Evolutionary conservation across 2,888 invertebrate species (phyloP), one percentile per base, ranked within the genome.

Genomic region (Diarsia brunnea): DNA sequence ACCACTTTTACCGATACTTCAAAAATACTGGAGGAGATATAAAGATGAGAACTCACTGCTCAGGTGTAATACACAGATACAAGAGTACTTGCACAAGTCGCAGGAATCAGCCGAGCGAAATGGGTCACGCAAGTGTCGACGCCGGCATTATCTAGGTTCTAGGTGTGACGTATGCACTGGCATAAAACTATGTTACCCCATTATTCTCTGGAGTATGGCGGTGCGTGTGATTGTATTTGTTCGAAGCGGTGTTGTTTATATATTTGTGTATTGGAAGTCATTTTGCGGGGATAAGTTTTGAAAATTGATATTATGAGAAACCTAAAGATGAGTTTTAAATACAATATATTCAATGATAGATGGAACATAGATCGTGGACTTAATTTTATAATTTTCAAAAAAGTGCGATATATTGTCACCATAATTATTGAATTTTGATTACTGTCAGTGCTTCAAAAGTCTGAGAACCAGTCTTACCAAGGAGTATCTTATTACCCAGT

Each of bases 41-140:
- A 73, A 67, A 73, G 63, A 31, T 60, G 19, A 43, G 27, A 60
- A 60, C 8, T 38, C 51, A 64, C 65, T 68, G 72, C 78, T 78
- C 78, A 77, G 67, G 69, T 64, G 68, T n/a, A 78, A 78, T 68
- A 69, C 70, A 64, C 31, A 71, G 63, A 51, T 63, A 74, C 67
- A 49, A 68, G 49, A 73, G 75, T 83, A 79, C 69, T 81, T 68
- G 78, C 69, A 61, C 67, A 79, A 81, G 79, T 72, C 75, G 72
- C 71, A 70, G 66, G 58, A 87, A 55, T 77, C 80, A 87, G 79
- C 79, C 73, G 64, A 75, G 82, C 73, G 58, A 87, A 87, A 86
- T 87, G 68, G 87, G 87, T 88, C 87, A 87, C 74, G 51, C 72
- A 87, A 80, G 86, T 87, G 88, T 78, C 82, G 74, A 68, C 81